phyloP scores from a whole-genome alignment of 2,797 vertebrate genomes.

The Sparidentex hasta region DNA sequence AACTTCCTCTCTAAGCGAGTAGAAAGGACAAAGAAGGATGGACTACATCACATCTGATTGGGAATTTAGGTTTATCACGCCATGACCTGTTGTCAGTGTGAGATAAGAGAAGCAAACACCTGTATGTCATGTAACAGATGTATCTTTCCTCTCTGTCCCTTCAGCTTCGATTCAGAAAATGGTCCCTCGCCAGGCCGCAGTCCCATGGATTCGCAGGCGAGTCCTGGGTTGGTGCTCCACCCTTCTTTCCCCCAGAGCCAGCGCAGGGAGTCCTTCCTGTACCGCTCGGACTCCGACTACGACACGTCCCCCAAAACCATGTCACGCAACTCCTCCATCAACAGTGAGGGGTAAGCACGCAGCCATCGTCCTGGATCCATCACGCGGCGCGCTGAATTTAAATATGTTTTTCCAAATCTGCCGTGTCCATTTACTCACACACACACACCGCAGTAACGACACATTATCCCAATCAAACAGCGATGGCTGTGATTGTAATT shows the following conservation, averaged over 20 bases:
- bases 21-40: conserved; percentile 2
- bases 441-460: conserved; percentile 9
- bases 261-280: conserved; percentile 94
- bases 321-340: conserved; percentile 94
- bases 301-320: conserved; percentile 95
- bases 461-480: conserved; percentile 55
- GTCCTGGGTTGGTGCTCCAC: conserved; percentile 92
- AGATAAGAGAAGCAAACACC: background rate
- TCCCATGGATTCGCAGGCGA: conserved; percentile 94
- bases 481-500: conserved; percentile 59
- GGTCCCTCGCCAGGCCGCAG: conserved; percentile 92
- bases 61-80: background rate
- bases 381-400: background rate
- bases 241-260: conserved; percentile 90
- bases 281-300: conserved; percentile 94
- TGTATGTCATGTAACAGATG: background rate
- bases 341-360: conserved; percentile 92
- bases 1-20: conserved; percentile 27
- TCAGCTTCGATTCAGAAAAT: conserved; percentile 93
- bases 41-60: background rate
- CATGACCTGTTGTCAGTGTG: background rate
- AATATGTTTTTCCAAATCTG: conserved; percentile 18
- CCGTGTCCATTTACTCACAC: conserved; percentile 28
- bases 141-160: conserved; percentile 10
- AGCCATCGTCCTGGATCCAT: conserved; percentile 32